Evolutionary conservation across 2,888 invertebrate species (phyloP).

Genomic region (Hyposoter didymator): DNA sequence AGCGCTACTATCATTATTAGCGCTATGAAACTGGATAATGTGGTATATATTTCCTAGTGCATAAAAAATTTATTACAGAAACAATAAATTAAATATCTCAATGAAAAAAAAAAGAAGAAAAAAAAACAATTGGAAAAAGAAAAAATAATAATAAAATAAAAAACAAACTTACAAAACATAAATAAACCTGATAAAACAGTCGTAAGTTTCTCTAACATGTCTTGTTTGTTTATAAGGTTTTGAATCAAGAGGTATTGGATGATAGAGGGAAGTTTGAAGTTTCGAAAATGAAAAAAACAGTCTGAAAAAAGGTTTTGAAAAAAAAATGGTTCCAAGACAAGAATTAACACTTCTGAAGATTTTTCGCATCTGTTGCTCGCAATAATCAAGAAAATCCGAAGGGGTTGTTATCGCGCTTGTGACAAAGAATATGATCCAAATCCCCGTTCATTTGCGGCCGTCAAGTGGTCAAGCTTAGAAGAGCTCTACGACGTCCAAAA

Average conservation of each 20-base stretch:
- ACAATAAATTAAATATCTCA: slow-evolving; percentile 18
- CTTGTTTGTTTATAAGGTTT: slow-evolving; percentile 93
- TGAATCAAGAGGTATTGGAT: slow-evolving; percentile 94
- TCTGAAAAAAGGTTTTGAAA: slow-evolving; percentile 81
- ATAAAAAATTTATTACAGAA: slow-evolving; percentile 72
- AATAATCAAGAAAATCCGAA: slow-evolving; percentile 79
- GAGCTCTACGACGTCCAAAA: slow-evolving; percentile 76
- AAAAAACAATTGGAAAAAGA: not conserved
- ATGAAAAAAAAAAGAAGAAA: slow-evolving; percentile 16
- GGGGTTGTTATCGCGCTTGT: slow-evolving; percentile 82
- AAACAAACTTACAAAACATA: slow-evolving; percentile 72
- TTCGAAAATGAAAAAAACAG: slow-evolving; percentile 77
- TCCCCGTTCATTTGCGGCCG: slow-evolving; percentile 81
- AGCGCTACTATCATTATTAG: slow-evolving; percentile 61
- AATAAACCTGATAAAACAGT: slow-evolving; percentile 75
- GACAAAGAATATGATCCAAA: slow-evolving; percentile 84
- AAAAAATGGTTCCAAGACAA: slow-evolving; percentile 82
- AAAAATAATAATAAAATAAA: slow-evolving; percentile 44
- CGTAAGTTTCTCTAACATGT: slow-evolving; percentile 84
- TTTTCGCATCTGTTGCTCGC: slow-evolving; percentile 76
- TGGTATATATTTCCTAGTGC: slow-evolving; percentile 74
- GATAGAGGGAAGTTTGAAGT: slow-evolving; percentile 86
- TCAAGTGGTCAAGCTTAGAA: slow-evolving; percentile 79
- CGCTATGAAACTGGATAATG: slow-evolving; percentile 71
- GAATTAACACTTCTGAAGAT: slow-evolving; percentile 81